A percentile compares a stretch with the other conserved stretches of the same genome.
Conservation (phyloP, 2,797 vertebrate species). For the Myotis pilosus region DNA sequence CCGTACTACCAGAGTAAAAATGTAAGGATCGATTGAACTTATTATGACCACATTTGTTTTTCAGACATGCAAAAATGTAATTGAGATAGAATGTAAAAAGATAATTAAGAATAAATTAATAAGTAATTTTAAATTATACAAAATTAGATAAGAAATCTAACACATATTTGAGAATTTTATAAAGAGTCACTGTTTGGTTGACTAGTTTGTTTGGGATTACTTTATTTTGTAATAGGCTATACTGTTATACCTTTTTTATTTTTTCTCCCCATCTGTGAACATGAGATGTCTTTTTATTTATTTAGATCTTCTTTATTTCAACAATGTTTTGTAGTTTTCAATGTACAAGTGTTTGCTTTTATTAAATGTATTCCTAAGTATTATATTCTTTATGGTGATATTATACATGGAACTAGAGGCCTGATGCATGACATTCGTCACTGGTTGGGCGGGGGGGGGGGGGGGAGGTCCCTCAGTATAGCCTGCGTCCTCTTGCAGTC, state of each 20-base stretch:
- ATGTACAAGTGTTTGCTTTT: background rate
- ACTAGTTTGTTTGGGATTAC: background rate
- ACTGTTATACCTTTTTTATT: background rate
- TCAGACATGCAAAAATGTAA: background rate
- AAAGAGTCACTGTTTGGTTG: background rate
- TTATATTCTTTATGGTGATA: background rate
- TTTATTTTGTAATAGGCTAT: background rate
- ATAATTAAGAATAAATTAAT: background rate
- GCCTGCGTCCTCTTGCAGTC: too few relatives aligned
- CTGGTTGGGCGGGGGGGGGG: too few relatives aligned
- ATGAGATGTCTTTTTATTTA: background rate
- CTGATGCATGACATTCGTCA: too few relatives aligned
- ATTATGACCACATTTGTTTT: background rate
- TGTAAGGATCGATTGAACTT: constrained; percentile 79
- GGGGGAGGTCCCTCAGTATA: too few relatives aligned
- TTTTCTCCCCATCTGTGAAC: background rate
- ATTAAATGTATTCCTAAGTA: background rate
- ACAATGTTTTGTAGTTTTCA: background rate
- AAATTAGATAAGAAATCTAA: background rate
- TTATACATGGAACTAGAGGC: background rate
- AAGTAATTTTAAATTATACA: background rate
- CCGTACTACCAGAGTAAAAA: constrained; percentile 87
- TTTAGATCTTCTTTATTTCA: background rate
- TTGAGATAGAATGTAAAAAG: background rate
- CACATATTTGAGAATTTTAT: background rate